These are phyloP conservation scores for Muntiacus muntjak DNA, from an alignment of 2,113 vertebrate species.

Conservation along the genomic window DNA sequence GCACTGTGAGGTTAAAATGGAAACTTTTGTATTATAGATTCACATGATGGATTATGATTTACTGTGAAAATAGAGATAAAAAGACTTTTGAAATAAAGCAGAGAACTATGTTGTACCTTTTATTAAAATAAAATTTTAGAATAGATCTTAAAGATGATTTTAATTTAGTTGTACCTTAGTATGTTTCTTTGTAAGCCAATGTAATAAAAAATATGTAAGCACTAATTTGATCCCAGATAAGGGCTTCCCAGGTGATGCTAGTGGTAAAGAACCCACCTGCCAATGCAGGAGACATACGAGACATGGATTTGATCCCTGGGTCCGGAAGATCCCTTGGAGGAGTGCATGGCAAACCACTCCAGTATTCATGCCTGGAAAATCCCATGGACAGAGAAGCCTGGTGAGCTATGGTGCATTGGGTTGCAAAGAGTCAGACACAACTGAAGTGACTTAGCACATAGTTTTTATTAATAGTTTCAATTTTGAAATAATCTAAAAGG, in stretches of 20 bases:
- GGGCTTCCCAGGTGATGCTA: neutral
- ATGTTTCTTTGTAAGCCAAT: neutral
- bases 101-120: neutral
- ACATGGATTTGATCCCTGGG: neutral
- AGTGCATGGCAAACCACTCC: neutral
- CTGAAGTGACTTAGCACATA: neutral
- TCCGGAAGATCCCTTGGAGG: neutral
- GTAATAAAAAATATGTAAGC: neutral
- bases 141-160: neutral
- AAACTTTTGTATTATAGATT: neutral
- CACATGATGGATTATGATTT: neutral
- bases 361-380: neutral
- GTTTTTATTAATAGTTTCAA: constrained; percentile 5
- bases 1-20: neutral
- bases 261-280: neutral
- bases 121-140: neutral
- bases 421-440: neutral
- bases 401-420: neutral
- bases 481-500: neutral
- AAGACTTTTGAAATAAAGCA: neutral
- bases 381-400: neutral
- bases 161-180: neutral
- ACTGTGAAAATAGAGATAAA: neutral
- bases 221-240: neutral
- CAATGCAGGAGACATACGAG: neutral